These are phyloP conservation scores for Ptychobarbus kaznakovi DNA, from an alignment of 2,797 vertebrate species.

Conservation along the genomic window DNA sequence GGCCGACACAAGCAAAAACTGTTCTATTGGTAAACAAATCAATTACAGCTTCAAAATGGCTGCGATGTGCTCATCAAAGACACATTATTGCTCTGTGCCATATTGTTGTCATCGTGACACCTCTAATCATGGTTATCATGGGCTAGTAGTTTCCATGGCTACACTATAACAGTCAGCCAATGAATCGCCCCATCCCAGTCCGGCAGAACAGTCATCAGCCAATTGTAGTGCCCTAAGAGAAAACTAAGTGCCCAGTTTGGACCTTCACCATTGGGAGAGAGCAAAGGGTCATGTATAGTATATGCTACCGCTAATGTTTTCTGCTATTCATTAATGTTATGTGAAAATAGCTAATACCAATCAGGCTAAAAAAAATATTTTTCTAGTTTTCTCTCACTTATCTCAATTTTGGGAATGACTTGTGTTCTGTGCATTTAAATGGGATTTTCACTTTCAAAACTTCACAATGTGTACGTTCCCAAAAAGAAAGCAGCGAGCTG, in stretches of 20 bases:
- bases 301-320: not conserved
- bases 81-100: constrained; percentile 35
- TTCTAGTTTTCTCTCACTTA: not conserved
- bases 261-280: constrained; percentile 30
- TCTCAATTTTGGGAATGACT: not conserved
- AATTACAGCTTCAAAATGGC: constrained; percentile 34
- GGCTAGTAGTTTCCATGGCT: constrained; percentile 73
- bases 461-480: not conserved
- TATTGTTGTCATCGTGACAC: constrained; percentile 54
- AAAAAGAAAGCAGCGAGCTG: constrained; percentile 34
- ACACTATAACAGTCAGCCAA: constrained; percentile 69
- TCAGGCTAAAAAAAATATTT: not conserved
- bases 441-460: not conserved
- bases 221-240: constrained; percentile 62
- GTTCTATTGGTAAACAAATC: constrained; percentile 49
- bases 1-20: constrained; percentile 20
- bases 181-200: constrained; percentile 61
- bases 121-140: constrained; percentile 50
- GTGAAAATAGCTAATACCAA: not conserved
- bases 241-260: constrained; percentile 38
- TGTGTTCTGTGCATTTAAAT: not conserved
- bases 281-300: not conserved
- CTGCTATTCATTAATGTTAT: not conserved
- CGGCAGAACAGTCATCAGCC: constrained; percentile 63
- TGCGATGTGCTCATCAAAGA: constrained; percentile 48